Percentiles rank a stretch among this genome's conserved stretches.
Conservation (phyloP, 2,797 vertebrate species). For the Cuculus canorus region DNA sequence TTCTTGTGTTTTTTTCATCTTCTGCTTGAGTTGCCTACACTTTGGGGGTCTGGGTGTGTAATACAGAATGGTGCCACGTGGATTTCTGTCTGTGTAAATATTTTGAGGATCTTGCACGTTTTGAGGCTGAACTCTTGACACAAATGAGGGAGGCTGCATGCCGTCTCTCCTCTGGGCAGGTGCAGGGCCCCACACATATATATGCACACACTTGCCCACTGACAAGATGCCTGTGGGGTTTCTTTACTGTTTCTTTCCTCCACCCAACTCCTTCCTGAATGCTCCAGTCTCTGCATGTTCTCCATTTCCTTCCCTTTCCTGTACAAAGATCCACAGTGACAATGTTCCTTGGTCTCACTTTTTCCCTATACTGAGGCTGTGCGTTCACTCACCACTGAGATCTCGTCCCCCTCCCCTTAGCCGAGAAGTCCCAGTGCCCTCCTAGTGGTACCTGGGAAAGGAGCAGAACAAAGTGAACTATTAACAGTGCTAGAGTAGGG, state of each 20-base stretch:
- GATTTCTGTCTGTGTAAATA: not conserved
- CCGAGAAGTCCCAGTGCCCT: not conserved
- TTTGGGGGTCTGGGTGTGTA: not conserved
- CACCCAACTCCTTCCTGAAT: not conserved
- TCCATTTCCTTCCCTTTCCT: not conserved
- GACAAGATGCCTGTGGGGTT: not conserved
- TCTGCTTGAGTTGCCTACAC: not conserved
- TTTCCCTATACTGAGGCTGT: not conserved
- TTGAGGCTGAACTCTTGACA: not conserved
- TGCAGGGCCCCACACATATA: fast-evolving
- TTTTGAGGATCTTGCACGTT: not conserved
- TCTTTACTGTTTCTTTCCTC: not conserved
- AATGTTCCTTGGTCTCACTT: not conserved
- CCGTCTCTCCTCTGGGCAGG: not conserved
- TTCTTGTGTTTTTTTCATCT: not conserved
- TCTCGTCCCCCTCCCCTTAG: no score
- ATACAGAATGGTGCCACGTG: not conserved
- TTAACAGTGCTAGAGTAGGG: no score
- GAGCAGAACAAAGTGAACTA: not conserved
- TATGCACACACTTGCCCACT: fast-evolving
- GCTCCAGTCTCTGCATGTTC: not conserved
- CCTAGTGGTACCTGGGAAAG: not conserved
- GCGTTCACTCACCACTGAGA: no score
- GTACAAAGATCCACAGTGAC: not conserved
- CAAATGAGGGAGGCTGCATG: not conserved